A percentile compares a stretch with the other conserved stretches of the same genome.
phyloP scores from a whole-genome alignment of 2,113 vertebrate genomes.

The Speoplatyrhinus poulsoni region DNA sequence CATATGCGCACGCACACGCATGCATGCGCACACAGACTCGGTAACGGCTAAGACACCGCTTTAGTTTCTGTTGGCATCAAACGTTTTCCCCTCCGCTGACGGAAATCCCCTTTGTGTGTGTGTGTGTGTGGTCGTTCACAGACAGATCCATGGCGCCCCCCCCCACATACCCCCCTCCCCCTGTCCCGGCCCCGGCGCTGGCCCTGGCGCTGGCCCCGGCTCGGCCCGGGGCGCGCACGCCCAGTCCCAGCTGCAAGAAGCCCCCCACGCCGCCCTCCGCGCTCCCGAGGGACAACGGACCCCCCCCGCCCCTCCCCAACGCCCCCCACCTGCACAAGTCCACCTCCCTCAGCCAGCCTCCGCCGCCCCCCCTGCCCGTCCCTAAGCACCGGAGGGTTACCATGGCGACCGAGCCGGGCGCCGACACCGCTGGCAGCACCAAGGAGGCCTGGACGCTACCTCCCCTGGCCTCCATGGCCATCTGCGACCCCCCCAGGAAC shows the following conservation, averaged over 20 bases:
- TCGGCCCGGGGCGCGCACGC: background rate
- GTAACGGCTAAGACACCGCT: background rate
- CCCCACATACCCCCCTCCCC: conserved; percentile 88
- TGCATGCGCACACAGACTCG: background rate
- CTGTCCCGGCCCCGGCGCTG: conserved; percentile 25
- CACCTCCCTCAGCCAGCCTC: background rate
- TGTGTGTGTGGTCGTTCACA: conserved; percentile 30
- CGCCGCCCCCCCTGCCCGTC: conserved; percentile 27
- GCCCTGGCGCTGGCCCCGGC: conserved; percentile 44
- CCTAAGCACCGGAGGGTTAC: conserved; percentile 10
- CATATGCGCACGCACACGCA: background rate
- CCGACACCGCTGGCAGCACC: conserved; percentile 8
- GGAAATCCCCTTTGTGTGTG: background rate
- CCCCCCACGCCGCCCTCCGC: conserved; percentile 47
- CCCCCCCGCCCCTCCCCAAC: conserved; percentile 47
- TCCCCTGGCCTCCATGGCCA: conserved; percentile 51
- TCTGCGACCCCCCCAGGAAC: conserved; percentile 61
- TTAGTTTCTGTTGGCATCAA: background rate
- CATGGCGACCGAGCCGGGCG: background rate
- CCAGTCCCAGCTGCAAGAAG: conserved; percentile 53
- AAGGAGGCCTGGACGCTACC: conserved; percentile 23
- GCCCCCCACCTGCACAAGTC: conserved; percentile 2
- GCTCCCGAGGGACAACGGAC: conserved; percentile 36
- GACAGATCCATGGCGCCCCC: conserved; percentile 72
- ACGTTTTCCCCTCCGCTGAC: background rate